Evolutionary conservation across 2,113 vertebrate species (phyloP), one percentile per base, ranked within the genome.

Genomic region (Odobenus rosmarus): DNA sequence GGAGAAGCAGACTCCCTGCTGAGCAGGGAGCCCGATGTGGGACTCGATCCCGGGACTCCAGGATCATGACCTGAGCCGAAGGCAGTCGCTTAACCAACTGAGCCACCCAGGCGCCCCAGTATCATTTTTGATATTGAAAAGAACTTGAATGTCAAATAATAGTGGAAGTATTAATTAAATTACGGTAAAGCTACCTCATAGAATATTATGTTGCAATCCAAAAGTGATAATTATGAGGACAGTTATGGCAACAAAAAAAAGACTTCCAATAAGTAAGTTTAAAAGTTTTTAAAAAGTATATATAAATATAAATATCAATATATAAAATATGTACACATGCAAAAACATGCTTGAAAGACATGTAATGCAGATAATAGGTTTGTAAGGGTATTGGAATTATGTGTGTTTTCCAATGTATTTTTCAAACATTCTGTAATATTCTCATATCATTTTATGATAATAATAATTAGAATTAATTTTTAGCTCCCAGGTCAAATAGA

Each of bases 111-210:
- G 14, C 33, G 62, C 28, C 28, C 62, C 62, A n/a, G 83, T 21
- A 82, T 24, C 2, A 64, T 57, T 88, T 88, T 82, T 74, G 59
- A 94, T 83, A 79, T 23, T 39, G 8, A 92, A 87, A 83, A 3
- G 86, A n/a, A 90, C 13, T 92, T 76, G 90, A 89, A 88, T 51
- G 31, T 87, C 31, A 96, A 74, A 57, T 33, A 89, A 21, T 42
- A 82, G 55, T 39, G 2, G 9, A 93, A 51, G 80, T 74, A 36
- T 19, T 88, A 88, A 74, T 72, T 67, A 88, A 93, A 83, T 80
- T 53, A 74, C 59, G 8, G 39, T 80, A 91, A 42, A 81, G 39
- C 14, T 55, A 49, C n/a, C 10, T 69, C 42, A 46, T 11, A 81
- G 13, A 93, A 53, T 53, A 83, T 59, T 61, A 76, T 80, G 26